Conservation (phyloP, 2,888 invertebrate genomes). For the Neoascia interrupta region DNA sequence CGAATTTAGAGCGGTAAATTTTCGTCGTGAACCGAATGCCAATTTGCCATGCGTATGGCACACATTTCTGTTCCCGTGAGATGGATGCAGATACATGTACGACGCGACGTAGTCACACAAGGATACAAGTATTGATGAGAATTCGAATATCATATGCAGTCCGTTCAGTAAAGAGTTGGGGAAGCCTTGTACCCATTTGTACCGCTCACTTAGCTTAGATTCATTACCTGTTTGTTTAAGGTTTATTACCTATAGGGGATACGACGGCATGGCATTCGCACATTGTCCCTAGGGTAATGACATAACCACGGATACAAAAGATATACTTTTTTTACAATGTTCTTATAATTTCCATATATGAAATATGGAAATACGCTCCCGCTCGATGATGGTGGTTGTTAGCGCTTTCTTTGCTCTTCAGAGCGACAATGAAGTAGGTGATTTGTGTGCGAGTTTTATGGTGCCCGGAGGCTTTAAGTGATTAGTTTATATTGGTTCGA, state of each 20-base stretch:
- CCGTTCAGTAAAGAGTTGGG: too few species aligned
- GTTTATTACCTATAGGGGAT: too few species aligned
- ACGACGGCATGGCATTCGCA: too few species aligned
- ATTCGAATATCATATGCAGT: too few species aligned
- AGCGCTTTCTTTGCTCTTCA: neutral
- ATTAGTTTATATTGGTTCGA: too few species aligned
- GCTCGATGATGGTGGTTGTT: neutral
- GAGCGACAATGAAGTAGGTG: neutral
- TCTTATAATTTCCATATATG: constrained; percentile 11
- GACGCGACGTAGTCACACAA: too few species aligned
- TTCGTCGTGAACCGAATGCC: constrained; percentile 43
- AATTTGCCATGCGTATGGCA: constrained; percentile 50
- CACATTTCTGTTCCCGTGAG: constrained; percentile 11
- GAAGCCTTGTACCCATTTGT: too few species aligned
- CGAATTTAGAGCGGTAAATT: constrained; percentile 77
- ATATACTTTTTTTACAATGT: neutral
- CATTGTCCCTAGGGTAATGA: constrained; percentile 7
- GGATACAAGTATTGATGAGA: too few species aligned
- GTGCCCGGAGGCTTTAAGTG: neutral
- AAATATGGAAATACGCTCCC: constrained; percentile 10
- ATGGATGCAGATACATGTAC: neutral
- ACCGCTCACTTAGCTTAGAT: too few species aligned
- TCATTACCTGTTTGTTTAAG: too few species aligned
- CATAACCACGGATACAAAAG: too few species aligned
- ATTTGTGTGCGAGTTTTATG: neutral